These are phyloP conservation scores for Podotricha telesiphe DNA, from an alignment of 2,888 invertebrate genomes.

Conservation along the genomic window DNA sequence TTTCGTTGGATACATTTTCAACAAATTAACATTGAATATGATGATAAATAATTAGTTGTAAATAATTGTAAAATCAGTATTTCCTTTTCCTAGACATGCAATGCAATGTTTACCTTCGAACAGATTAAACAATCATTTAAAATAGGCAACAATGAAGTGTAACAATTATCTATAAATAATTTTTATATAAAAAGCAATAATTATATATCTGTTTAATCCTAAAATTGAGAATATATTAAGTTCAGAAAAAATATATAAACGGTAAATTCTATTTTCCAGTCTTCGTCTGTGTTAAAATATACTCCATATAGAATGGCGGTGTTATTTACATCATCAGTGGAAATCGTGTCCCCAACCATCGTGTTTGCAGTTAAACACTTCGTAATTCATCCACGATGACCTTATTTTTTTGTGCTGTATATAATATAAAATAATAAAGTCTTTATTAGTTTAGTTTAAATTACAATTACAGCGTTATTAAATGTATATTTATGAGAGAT, in stretches of 20 bases:
- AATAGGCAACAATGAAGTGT: neutral
- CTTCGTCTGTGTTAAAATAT: too few relatives aligned
- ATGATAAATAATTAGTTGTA: constrained; percentile 34
- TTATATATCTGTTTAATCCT: neutral
- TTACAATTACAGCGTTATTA: too few relatives aligned
- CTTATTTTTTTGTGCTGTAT: neutral
- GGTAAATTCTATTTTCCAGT: too few relatives aligned
- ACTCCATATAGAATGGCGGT: too few relatives aligned
- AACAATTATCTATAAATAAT: neutral
- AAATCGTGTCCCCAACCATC: neutral
- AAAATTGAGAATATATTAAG: too few relatives aligned
- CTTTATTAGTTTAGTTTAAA: too few relatives aligned
- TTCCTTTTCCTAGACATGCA: constrained; percentile 42
- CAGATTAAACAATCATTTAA: constrained; percentile 17
- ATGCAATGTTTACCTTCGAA: constrained; percentile 26
- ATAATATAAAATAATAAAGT: too few relatives aligned
- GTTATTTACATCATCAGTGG: too few relatives aligned
- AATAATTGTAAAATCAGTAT: constrained; percentile 32
- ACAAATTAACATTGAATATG: constrained; percentile 21
- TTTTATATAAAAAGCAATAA: neutral
- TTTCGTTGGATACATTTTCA: constrained; percentile 20
- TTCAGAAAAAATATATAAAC: too few relatives aligned
- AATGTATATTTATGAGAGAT: too few relatives aligned
- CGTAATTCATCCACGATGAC: neutral
- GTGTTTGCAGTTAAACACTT: too few relatives aligned